Evolutionary conservation across 2,797 vertebrate genomes (phyloP).

Genomic region (Sparidentex hasta): DNA sequence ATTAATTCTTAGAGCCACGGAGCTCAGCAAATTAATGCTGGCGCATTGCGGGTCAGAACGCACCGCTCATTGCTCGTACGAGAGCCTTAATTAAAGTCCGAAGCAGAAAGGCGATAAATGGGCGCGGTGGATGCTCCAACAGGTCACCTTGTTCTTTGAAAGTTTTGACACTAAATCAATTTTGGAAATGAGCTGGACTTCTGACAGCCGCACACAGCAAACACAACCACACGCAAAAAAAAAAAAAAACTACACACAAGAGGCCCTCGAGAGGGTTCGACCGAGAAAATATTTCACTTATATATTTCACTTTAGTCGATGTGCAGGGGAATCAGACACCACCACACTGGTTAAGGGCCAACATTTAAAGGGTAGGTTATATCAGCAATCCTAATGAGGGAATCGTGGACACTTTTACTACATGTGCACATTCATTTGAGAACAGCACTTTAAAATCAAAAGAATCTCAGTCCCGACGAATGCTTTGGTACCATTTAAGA

Average conservation of each 20-base stretch:
- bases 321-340: neutral
- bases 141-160: slow-evolving; percentile 65
- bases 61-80: slow-evolving; percentile 58
- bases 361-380: slow-evolving; percentile 4
- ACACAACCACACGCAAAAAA: neutral
- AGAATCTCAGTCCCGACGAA: too few species aligned
- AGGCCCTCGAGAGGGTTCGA: neutral
- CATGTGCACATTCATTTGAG: too few species aligned
- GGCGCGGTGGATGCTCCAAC: slow-evolving; percentile 25
- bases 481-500: too few species aligned
- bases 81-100: slow-evolving; percentile 77
- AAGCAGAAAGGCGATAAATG: slow-evolving; percentile 53
- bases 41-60: slow-evolving; percentile 59
- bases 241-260: neutral
- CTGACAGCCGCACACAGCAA: slow-evolving; percentile 3
- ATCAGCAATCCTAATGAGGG: neutral
- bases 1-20: slow-evolving; percentile 71
- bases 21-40: slow-evolving; percentile 74
- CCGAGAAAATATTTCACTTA: slow-evolving; percentile 4
- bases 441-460: too few species aligned
- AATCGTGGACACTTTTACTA: neutral
- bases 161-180: slow-evolving; percentile 58
- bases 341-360: slow-evolving; percentile 3
- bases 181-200: slow-evolving; percentile 51
- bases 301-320: neutral